phyloP scores from a whole-genome alignment of 1,140 invertebrate species.

The Bombus turneri region DNA sequence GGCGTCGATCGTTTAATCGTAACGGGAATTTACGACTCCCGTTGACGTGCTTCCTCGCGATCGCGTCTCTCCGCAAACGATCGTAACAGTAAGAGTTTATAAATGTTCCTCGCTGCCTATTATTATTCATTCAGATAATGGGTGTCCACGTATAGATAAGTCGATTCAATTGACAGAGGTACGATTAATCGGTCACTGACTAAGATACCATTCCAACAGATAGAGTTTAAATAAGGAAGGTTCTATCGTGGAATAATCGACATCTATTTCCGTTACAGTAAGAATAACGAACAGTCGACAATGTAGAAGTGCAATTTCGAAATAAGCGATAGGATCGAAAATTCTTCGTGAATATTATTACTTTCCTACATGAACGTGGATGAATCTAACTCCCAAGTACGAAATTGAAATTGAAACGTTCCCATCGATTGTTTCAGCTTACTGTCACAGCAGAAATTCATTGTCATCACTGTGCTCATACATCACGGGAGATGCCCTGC shows the following conservation, averaged over 20 bases:
- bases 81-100: no score
- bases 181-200: neutral
- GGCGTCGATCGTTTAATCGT: no score
- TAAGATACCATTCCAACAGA: neutral
- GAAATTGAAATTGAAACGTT: neutral
- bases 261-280: neutral
- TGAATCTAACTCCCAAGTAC: accelerated
- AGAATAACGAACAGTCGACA: neutral
- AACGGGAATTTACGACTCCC: no score
- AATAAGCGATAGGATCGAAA: neutral
- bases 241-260: neutral
- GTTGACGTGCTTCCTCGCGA: no score
- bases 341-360: neutral
- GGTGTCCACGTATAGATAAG: neutral
- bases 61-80: no score
- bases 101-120: neutral
- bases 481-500: conserved; percentile 93
- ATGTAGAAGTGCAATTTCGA: neutral
- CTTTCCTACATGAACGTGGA: neutral
- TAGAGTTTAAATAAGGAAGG: neutral
- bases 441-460: conserved; percentile 89
- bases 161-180: neutral
- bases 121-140: neutral
- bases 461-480: conserved; percentile 90
- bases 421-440: conserved; percentile 85